phyloP scores from a whole-genome alignment of 1,140 invertebrate species.

The Stratiolaelaps scimitus region DNA sequence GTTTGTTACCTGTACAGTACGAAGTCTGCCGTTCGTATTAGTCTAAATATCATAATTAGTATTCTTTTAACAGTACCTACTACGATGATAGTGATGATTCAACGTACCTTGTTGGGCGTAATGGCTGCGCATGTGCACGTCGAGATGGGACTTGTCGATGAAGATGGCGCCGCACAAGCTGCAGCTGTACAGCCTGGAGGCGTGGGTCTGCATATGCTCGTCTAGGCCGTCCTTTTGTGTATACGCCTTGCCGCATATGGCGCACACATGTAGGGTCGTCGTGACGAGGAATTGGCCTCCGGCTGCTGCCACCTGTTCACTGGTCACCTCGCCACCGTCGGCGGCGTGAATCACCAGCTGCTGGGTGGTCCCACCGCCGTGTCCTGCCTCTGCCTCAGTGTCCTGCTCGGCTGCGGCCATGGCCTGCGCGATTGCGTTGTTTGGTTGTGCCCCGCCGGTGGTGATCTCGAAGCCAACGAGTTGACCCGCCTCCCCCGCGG shows the following conservation, averaged over 20 bases:
- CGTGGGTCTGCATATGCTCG: conserved; percentile 43
- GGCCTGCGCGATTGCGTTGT: conserved; percentile 18
- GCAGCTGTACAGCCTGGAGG: conserved; percentile 27
- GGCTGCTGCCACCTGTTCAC: conserved; percentile 6
- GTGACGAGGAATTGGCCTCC: not conserved
- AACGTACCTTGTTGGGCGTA: not conserved
- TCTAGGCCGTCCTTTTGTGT: conserved; percentile 47
- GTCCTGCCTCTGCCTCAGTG: not conserved
- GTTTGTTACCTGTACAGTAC: too few species aligned
- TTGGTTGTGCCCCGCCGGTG: not conserved
- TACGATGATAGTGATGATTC: too few species aligned
- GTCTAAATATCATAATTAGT: too few species aligned
- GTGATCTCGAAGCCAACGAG: not conserved
- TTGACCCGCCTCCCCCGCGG: conserved; percentile 18
- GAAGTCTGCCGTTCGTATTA: too few species aligned
- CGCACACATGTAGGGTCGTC: conserved; percentile 39
- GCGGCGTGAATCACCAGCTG: conserved; percentile 27
- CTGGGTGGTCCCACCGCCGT: not conserved
- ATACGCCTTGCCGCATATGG: conserved; percentile 46
- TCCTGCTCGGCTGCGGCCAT: conserved; percentile 26
- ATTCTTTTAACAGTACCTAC: too few species aligned
- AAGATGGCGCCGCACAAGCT: conserved; percentile 28
- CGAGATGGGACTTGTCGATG: conserved; percentile 28
- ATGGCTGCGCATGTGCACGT: conserved; percentile 23
- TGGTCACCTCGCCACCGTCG: not conserved